These are phyloP conservation scores for Calidris pygmaea DNA, from an alignment of 2,113 vertebrate species.

Conservation along the genomic window DNA sequence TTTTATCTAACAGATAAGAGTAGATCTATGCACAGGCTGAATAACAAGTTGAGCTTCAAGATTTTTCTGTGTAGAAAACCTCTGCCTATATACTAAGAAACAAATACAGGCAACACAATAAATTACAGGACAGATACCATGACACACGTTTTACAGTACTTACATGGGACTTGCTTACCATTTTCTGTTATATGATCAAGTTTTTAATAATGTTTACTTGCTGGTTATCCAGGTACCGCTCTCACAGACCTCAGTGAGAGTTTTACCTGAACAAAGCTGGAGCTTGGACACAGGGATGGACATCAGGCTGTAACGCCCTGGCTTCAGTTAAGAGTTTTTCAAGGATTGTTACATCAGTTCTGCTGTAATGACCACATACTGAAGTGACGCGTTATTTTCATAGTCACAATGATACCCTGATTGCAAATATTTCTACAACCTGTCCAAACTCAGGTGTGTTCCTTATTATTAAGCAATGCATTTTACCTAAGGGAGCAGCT, in stretches of 20 bases:
- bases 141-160: background rate
- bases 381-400: background rate
- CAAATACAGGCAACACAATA: background rate
- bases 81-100: background rate
- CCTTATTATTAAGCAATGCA: background rate
- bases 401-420: background rate
- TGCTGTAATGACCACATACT: constrained; percentile 12
- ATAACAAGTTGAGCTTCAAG: background rate
- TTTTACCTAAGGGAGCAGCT: background rate
- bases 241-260: constrained; percentile 7
- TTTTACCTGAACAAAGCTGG: constrained; percentile 31
- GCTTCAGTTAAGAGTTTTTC: constrained; percentile 2
- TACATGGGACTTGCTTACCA: constrained; percentile 42
- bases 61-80: background rate
- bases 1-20: background rate
- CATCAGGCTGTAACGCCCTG: background rate
- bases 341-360: background rate
- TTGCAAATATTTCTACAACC: background rate
- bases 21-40: background rate
- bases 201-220: background rate
- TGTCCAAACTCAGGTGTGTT: background rate
- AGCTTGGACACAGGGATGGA: background rate
- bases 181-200: background rate
- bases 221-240: background rate
- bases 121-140: constrained; percentile 29